Evolutionary conservation across 2,797 vertebrate genomes (phyloP).

Genomic region (Syngnathus rostellatus): DNA sequence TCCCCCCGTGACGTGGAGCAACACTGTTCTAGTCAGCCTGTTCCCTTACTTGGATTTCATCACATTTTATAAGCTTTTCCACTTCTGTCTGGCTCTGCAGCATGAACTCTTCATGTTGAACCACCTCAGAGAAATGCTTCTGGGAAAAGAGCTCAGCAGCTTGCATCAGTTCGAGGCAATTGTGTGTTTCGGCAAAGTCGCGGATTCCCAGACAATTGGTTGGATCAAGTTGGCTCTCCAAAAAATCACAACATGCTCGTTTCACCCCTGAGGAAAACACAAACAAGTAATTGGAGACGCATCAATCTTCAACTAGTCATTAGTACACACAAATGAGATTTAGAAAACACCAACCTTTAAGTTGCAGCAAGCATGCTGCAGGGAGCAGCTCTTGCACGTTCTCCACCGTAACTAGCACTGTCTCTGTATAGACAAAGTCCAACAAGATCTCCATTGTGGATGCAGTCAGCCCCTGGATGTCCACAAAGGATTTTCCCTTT

Average conservation of each 20-base stretch:
- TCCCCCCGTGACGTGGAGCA: not conserved
- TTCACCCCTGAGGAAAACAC: slow-evolving; percentile 80
- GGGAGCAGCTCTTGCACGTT: slow-evolving; percentile 95
- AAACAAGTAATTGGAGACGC: not conserved
- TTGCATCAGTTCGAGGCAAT: slow-evolving; percentile 94
- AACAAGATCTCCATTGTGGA: slow-evolving; percentile 96
- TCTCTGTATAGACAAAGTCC: slow-evolving; percentile 98
- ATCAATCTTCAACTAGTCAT: not conserved
- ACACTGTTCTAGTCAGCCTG: not conserved
- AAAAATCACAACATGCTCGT: slow-evolving; percentile 95
- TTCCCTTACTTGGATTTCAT: slow-evolving; percentile 89
- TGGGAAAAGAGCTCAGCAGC: slow-evolving; percentile 96
- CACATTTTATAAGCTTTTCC: slow-evolving; percentile 96
- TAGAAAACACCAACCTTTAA: slow-evolving; percentile 79
- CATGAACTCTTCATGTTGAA: slow-evolving; percentile 98
- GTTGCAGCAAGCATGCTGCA: slow-evolving; percentile 90
- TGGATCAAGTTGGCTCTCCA: slow-evolving; percentile 95
- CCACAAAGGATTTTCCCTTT: slow-evolving; percentile 95
- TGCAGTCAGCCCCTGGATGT: slow-evolving; percentile 93
- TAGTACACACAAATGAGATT: not conserved
- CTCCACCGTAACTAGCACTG: slow-evolving; percentile 93
- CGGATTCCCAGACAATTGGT: slow-evolving; percentile 96
- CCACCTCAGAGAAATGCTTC: slow-evolving; percentile 97
- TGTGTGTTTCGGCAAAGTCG: slow-evolving; percentile 97
- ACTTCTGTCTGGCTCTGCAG: slow-evolving; percentile 92